phyloP scores from a whole-genome alignment of 2,113 vertebrate species.

The Pollimyrus isidori region DNA sequence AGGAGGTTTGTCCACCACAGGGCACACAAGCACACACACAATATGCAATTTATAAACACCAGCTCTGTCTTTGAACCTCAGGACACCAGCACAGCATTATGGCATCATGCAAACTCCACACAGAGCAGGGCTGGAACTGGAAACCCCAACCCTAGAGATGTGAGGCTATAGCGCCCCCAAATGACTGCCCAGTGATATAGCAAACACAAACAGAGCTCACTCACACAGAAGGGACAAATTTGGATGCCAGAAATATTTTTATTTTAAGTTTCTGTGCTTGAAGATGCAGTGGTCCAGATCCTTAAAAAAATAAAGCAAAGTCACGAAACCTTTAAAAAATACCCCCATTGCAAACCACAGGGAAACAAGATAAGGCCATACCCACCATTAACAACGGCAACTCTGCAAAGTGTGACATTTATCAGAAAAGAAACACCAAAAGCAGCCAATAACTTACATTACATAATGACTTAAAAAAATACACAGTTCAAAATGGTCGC shows the following conservation, averaged over 20 bases:
- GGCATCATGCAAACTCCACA: not conserved
- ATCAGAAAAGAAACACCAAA: constrained; percentile 33
- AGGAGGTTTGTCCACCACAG: not conserved
- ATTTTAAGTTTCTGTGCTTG: constrained; percentile 1
- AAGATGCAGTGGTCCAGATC: not conserved
- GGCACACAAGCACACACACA: not conserved
- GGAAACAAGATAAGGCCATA: constrained; percentile 17
- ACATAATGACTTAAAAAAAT: constrained; percentile 26
- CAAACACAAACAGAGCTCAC: not conserved
- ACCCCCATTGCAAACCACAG: constrained; percentile 20
- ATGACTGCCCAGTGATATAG: not conserved
- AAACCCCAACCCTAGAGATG: not conserved
- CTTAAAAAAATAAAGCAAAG: constrained; percentile 21
- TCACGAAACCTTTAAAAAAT: constrained; percentile 27
- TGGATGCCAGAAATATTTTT: not conserved
- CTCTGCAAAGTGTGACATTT: constrained; percentile 14
- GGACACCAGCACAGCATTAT: not conserved
- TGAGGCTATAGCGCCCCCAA: not conserved
- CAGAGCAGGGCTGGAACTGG: not conserved
- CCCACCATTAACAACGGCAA: constrained; percentile 16
- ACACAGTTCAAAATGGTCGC: constrained; percentile 28
- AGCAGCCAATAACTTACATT: constrained; percentile 21
- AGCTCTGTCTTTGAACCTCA: not conserved
- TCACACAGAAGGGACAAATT: not conserved
- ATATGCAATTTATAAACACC: not conserved